Base-by-base conservation (phyloP, 37 sponge, comb jelly and placozoan genomes). In the Corticium candelabrum region DNA sequence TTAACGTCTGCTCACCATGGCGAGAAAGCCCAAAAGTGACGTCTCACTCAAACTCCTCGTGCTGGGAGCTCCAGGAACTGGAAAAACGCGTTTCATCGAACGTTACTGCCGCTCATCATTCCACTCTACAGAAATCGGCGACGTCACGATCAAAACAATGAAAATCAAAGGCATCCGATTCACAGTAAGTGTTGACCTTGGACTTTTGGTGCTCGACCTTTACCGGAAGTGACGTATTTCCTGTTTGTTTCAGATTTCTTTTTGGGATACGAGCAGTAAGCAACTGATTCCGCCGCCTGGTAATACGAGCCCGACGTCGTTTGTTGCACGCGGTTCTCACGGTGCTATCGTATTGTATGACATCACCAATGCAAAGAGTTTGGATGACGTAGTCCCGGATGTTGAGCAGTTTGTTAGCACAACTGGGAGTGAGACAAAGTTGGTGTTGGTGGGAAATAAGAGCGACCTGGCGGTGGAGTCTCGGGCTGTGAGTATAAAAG, bases 361-460 rank as follows among this genome's bases (percentile, higher is more conserved):
- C 62, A 50, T 50, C 62, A 50, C 62, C 11, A 21, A 50, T 21
- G 21, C 11, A 21, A 21, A 50, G 11, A 27, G 15, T 21, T 21
- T 50, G 15, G 11, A 72, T 27, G 21, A 27, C 74, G 33, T 21
- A 29, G 74, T 27, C 11, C 11, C 11, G 74, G 29, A 35, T n/a
- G 21, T 35, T 21, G 38, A 72, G 15, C 15, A 72, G 15, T 72
- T 29, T 29, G 15, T 15, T 21, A 36, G 21, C 21, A 27, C 37
- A 15, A 21, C 36, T n/a, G 15, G 74, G 73, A 35, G 40, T n/a
- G 37, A 75, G 3, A 57, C 50, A 31, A 2, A n/a, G 71, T 7
- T 57, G 2, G 15, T 78, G 31, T 27, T 78, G 3, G 41, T 78
- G 11, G 79, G 72, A 70, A 78, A 40, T 3, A 78, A 78, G 21